Conservation (phyloP, 2,113 vertebrate genomes). For the Archilochus colubris region DNA sequence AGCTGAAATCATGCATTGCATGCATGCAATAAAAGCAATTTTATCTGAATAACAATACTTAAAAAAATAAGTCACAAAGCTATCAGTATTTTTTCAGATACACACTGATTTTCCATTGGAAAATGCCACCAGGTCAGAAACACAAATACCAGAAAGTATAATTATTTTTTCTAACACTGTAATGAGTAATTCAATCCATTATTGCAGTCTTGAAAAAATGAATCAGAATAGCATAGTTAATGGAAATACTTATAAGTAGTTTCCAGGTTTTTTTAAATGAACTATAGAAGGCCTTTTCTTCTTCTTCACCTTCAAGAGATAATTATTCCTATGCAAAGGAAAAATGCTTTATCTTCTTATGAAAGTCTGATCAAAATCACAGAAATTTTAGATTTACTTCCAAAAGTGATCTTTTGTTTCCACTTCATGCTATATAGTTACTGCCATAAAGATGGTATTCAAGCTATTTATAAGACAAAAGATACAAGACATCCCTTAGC, state of each 20-base stretch:
- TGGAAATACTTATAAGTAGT: conserved; percentile 46
- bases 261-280: conserved; percentile 34
- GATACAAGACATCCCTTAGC: conserved; percentile 45
- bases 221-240: conserved; percentile 1
- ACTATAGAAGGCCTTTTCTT: conserved; percentile 43
- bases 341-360: conserved; percentile 75
- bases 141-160: background rate
- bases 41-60: background rate
- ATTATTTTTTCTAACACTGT: conserved; percentile 6
- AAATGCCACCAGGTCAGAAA: background rate
- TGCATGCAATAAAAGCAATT: background rate
- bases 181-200: conserved; percentile 37
- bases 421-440: conserved; percentile 69
- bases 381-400: conserved; percentile 55
- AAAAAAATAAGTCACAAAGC: background rate
- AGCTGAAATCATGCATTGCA: background rate
- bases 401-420: conserved; percentile 69
- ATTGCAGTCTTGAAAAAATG: conserved; percentile 3
- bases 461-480: conserved; percentile 39
- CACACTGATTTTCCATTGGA: background rate
- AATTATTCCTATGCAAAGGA: conserved; percentile 62
- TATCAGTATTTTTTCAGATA: background rate
- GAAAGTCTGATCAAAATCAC: conserved; percentile 57
- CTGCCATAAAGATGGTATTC: conserved; percentile 62
- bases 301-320: conserved; percentile 51